Percentiles rank a stretch among this genome's conserved stretches.
Conservation (phyloP, 2,888 invertebrate genomes). For the Conomelus anceps region DNA sequence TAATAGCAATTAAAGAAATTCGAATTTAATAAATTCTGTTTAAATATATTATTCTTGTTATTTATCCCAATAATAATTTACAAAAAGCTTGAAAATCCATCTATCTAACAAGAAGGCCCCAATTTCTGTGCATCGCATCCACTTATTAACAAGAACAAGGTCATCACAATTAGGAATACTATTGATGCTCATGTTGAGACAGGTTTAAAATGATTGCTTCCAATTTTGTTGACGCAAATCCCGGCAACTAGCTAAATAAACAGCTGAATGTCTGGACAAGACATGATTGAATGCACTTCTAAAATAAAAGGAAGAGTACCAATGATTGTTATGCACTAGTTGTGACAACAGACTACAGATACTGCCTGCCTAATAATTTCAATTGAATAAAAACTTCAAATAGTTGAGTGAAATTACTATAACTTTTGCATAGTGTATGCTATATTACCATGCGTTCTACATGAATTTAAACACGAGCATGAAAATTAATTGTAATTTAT, state of each 20-base stretch:
- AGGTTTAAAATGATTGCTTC: not conserved
- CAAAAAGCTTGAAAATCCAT: not conserved
- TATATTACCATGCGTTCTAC: no score
- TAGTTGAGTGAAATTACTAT: no score
- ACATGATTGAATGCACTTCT: not conserved
- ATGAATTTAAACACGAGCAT: no score
- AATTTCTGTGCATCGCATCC: not conserved
- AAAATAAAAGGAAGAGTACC: not conserved
- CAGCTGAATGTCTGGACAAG: not conserved
- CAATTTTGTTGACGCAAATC: not conserved
- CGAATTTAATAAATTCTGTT: no score
- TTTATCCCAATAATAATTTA: no score
- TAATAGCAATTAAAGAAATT: no score
- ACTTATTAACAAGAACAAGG: not conserved
- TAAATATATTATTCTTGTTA: no score
- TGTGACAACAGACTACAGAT: not conserved
- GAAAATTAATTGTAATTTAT: no score
- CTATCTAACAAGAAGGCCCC: not conserved
- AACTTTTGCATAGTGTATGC: no score
- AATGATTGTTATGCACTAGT: not conserved
- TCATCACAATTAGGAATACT: not conserved
- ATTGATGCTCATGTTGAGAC: not conserved
- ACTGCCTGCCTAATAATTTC: not conserved
- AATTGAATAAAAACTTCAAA: no score
- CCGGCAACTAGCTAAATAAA: not conserved